Evolutionary conservation across 2,797 vertebrate genomes (phyloP), one percentile per base, ranked within the genome.

Genomic region (Tokudaia tokunoshimensis): DNA sequence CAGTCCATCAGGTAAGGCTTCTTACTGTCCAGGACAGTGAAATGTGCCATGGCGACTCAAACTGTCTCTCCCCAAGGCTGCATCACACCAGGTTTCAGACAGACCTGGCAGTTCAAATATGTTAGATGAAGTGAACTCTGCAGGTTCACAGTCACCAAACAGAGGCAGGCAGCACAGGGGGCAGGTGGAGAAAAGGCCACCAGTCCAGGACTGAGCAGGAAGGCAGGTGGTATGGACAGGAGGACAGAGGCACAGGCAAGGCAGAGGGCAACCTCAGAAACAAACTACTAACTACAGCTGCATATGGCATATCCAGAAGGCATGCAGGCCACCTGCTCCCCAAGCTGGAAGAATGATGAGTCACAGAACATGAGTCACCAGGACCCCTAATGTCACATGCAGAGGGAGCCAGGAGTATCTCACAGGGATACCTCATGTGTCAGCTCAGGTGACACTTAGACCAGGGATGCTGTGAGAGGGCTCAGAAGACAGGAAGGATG

Each of bases 211-310:
- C 1, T 5, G 8, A 57, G 55, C 41, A 31, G 19, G 22, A 61
- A 2, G 1, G 37, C 10, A 7, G 20, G 59, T 0, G 0, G 9
- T 44, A 0, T 29, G 10, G 20, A 52, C 41, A 6, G 22, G 44
- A 7, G 1, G 50, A 41, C 2, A 9, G 86, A 50, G 6, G 24
- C 6, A 6, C 6, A 0, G 6, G 6, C 11, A 47, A 79, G 19
- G 34, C 29, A 55, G 2, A 52, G 2, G 15, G 50, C 10, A 13
- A 8, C 59, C 55, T 50, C 70, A 4, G 14, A 61, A 37, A 41
- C 7, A 1, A 34, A 41, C n/a, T 41, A 59, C 24, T 31, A 26
- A 13, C 34, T 50, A 14, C 14, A 26, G 34, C 20, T 57, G n/a
- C 26, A n/a, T 7, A 41, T 0, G 63, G 31, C 41, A 7, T 20